phyloP scores from a whole-genome alignment of 2,888 invertebrate species.

The Holacanthella duospinosa region DNA sequence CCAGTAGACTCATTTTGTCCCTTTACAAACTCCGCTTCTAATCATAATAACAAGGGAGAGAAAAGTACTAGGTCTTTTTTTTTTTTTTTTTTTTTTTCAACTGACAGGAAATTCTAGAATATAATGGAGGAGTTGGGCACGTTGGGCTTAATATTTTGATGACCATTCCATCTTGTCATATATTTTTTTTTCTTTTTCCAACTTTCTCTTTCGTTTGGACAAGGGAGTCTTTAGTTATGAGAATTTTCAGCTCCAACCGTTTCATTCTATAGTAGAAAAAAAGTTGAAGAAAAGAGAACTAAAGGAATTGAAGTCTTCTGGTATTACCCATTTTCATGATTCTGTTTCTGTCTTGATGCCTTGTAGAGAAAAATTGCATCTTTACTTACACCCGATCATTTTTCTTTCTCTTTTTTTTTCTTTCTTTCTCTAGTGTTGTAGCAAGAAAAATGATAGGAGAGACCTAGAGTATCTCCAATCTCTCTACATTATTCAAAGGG shows the following conservation, averaged over 20 bases:
- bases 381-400: not conserved
- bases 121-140: not conserved
- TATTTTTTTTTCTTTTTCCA: not conserved
- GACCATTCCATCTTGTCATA: not conserved
- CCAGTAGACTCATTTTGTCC: not conserved
- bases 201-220: not conserved
- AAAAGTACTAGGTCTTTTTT: too few species aligned
- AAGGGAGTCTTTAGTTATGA: too few species aligned
- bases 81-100: not conserved
- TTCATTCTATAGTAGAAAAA: too few species aligned
- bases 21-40: not conserved
- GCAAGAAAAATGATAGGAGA: not conserved
- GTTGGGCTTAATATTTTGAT: not conserved
- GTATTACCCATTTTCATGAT: not conserved
- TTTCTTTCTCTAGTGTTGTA: not conserved
- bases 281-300: not conserved
- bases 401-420: not conserved
- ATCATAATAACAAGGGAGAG: not conserved
- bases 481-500: not conserved
- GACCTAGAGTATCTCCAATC: too few species aligned
- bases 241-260: too few species aligned
- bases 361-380: not conserved
- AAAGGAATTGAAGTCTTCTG: too few species aligned
- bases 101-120: not conserved
- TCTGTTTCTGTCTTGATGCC: not conserved